A percentile compares a stretch with the other conserved stretches of the same genome.
phyloP scores from a whole-genome alignment of 2,888 invertebrate species.

The Nomada fabriciana region DNA sequence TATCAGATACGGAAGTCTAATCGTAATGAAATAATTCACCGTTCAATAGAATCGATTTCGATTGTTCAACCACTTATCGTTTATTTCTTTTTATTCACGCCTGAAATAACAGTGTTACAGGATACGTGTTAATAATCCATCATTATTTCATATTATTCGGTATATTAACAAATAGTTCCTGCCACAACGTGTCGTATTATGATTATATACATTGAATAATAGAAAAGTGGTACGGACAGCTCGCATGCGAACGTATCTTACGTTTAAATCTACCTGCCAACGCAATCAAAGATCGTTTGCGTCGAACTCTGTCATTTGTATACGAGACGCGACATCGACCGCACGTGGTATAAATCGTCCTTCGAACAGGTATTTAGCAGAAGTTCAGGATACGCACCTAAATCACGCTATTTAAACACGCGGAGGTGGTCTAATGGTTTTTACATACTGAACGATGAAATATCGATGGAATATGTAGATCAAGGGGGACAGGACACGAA shows the following conservation, averaged over 20 bases:
- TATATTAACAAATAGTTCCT: slow-evolving; percentile 12
- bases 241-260: slow-evolving; percentile 26
- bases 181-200: not conserved
- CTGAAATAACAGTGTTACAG: not conserved
- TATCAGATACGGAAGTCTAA: not conserved
- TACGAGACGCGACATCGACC: slow-evolving; percentile 37
- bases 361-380: slow-evolving; percentile 33
- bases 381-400: slow-evolving; percentile 25
- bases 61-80: not conserved
- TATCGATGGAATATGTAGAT: slow-evolving; percentile 1
- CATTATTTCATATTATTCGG: slow-evolving; percentile 29
- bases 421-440: slow-evolving; percentile 7
- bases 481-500: slow-evolving; percentile 2
- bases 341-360: slow-evolving; percentile 44
- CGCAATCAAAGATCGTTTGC: slow-evolving; percentile 48
- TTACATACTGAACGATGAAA: slow-evolving; percentile 1
- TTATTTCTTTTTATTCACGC: not conserved
- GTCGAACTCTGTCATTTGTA: slow-evolving; percentile 55
- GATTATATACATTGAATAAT: slow-evolving; percentile 30
- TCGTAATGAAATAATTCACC: not conserved
- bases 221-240: slow-evolving; percentile 34
- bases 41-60: not conserved
- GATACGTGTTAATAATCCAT: slow-evolving; percentile 15
- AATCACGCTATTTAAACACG: slow-evolving; percentile 22
- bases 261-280: slow-evolving; percentile 39